Percentiles rank a stretch among this genome's conserved stretches.
phyloP scores from a whole-genome alignment of 1,140 invertebrate species.

The Papilio polyxenes region DNA sequence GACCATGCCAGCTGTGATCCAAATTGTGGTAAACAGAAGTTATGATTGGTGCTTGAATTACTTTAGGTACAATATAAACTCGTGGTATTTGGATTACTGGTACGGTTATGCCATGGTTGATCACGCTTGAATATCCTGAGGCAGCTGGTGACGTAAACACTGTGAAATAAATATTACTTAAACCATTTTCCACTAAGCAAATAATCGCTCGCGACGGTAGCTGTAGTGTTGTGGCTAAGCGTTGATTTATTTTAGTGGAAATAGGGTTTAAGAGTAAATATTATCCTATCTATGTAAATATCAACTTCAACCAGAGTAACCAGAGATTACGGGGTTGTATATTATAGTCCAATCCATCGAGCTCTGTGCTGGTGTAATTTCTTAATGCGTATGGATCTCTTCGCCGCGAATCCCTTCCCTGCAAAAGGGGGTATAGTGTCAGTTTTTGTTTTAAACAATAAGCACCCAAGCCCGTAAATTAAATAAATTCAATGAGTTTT shows the following conservation, averaged over 20 bases:
- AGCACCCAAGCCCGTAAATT: neutral
- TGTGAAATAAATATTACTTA: constrained; percentile 25
- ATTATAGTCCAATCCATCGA: constrained; percentile 19
- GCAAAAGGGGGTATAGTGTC: constrained; percentile 18
- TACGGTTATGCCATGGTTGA: constrained; percentile 59
- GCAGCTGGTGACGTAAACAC: constrained; percentile 40
- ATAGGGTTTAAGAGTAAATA: neutral
- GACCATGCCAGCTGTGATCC: constrained; percentile 40
- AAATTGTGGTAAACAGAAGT: constrained; percentile 32
- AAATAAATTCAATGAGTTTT: neutral
- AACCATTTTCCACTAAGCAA: neutral
- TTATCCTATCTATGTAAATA: neutral
- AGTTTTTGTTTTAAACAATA: neutral
- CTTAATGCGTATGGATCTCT: constrained; percentile 33
- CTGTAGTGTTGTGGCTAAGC: too few relatives aligned
- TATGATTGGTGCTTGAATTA: constrained; percentile 39
- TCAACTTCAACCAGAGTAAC: constrained; percentile 23
- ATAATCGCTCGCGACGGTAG: neutral
- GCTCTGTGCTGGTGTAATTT: constrained; percentile 28
- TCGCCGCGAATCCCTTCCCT: constrained; percentile 32
- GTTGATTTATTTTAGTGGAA: neutral
- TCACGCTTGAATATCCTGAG: constrained; percentile 51
- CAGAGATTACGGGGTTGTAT: constrained; percentile 31
- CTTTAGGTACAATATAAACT: constrained; percentile 49
- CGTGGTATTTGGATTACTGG: constrained; percentile 49